These are phyloP conservation scores for Nemurella pictetii DNA, from an alignment of 2,888 invertebrate species.

Conservation along the genomic window DNA sequence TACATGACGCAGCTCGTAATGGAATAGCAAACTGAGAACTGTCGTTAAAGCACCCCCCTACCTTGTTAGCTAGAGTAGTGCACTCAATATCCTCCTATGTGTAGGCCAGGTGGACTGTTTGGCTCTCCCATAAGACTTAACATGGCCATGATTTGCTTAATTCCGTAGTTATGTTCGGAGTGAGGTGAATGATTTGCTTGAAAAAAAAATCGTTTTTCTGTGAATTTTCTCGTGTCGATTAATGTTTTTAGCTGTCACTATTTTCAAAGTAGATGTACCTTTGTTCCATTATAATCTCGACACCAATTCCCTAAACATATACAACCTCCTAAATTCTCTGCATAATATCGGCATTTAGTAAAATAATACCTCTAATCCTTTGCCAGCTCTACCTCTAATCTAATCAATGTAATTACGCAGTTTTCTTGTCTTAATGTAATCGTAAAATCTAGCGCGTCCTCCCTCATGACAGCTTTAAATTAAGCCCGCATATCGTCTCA, in stretches of 20 bases:
- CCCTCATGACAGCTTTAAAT: constrained; percentile 18
- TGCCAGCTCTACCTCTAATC: constrained; percentile 16
- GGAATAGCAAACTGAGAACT: not conserved
- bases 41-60: not conserved
- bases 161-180: not conserved
- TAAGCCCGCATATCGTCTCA: not conserved
- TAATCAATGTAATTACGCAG: constrained; percentile 31
- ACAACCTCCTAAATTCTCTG: not conserved
- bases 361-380: constrained; percentile 25
- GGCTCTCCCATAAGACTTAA: not conserved
- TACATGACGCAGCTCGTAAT: not conserved
- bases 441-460: constrained; percentile 8
- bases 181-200: not conserved
- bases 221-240: not conserved
- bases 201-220: not conserved
- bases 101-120: not conserved
- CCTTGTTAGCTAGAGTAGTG: not conserved
- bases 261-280: not conserved
- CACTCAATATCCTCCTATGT: not conserved
- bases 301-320: not conserved
- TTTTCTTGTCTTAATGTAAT: constrained; percentile 32
- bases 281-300: not conserved
- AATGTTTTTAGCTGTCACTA: not conserved
- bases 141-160: not conserved
- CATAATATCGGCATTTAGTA: constrained; percentile 17